A percentile compares a stretch with the other conserved stretches of the same genome.
phyloP scores from a whole-genome alignment of 2,888 invertebrate genomes.

The Ormyrus nitidulus region DNA sequence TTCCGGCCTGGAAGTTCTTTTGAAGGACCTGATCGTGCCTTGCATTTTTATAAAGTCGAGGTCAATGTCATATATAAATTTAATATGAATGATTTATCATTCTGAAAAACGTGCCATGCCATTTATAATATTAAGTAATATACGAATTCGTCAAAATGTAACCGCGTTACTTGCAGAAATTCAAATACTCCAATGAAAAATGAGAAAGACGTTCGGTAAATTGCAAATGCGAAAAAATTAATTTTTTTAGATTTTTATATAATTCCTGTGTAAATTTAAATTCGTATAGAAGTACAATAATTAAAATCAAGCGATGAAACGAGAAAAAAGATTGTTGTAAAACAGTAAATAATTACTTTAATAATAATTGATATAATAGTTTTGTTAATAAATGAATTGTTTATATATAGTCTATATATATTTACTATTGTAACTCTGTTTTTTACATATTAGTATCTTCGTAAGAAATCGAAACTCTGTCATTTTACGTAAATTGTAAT shows the following conservation, averaged over 20 bases:
- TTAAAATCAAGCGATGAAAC: conserved; percentile 17
- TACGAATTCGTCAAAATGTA: background rate
- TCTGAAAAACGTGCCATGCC: conserved; percentile 52
- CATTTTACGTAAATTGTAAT: conserved; percentile 20
- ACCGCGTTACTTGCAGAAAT: conserved; percentile 6
- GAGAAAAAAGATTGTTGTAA: background rate
- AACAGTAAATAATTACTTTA: conserved; percentile 1
- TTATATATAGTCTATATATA: conserved; percentile 29
- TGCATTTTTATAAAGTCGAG: conserved; percentile 49
- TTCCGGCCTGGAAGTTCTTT: conserved; percentile 45
- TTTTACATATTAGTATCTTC: conserved; percentile 32
- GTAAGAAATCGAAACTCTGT: conserved; percentile 39
- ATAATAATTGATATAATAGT: conserved; percentile 21
- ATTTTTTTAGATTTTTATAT: conserved; percentile 32
- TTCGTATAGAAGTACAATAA: conserved; percentile 20
- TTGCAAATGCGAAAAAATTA: conserved; percentile 2
- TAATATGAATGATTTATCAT: conserved; percentile 52
- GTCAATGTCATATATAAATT: conserved; percentile 49
- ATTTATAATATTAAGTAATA: conserved; percentile 50
- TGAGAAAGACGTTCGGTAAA: background rate
- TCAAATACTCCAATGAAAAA: conserved; percentile 17
- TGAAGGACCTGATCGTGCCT: conserved; percentile 48
- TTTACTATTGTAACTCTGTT: conserved; percentile 5
- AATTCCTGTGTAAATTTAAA: conserved; percentile 31
- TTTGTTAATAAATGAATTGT: conserved; percentile 35